A percentile compares a stretch with the other conserved stretches of the same genome.
phyloP scores from a whole-genome alignment of 2,797 vertebrate species.

The Sebastes trivittatus region DNA sequence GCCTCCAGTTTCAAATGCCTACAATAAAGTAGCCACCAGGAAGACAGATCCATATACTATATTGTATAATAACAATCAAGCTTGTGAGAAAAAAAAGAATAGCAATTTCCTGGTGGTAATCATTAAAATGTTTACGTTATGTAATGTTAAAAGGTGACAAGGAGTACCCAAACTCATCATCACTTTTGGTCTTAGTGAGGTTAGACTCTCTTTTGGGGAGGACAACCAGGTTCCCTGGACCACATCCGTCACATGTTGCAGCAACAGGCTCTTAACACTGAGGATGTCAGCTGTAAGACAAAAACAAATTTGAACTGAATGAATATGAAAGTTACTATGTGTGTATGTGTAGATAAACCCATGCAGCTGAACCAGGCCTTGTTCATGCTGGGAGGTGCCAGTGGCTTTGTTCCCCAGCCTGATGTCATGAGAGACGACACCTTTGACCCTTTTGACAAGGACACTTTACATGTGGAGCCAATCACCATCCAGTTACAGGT shows the following conservation, averaged over 20 bases:
- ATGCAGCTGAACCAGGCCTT: conserved; percentile 99
- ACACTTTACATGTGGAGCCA: conserved; percentile 86
- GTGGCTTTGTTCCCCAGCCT: conserved; percentile 93
- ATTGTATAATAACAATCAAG: not conserved
- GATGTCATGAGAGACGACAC: conserved; percentile 90
- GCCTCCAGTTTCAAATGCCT: not conserved
- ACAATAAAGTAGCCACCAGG: not conserved
- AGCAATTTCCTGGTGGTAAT: not conserved
- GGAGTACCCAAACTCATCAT: not conserved
- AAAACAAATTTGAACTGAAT: not conserved
- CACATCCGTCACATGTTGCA: not conserved
- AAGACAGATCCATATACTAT: not conserved
- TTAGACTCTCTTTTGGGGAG: not conserved
- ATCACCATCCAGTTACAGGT: conserved; percentile 93
- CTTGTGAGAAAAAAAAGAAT: not conserved
- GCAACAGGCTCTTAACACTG: not conserved
- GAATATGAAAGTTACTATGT: not conserved
- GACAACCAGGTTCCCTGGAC: not conserved
- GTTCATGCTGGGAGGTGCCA: conserved; percentile 91
- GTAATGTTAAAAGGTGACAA: no score
- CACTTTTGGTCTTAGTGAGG: not conserved
- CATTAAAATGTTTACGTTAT: no score
- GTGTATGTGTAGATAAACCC: conserved; percentile 90
- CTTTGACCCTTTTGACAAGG: conserved; percentile 95
- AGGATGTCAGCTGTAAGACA: not conserved